phyloP scores from a whole-genome alignment of 2,888 invertebrate species.

The Cheilosia pagana region DNA sequence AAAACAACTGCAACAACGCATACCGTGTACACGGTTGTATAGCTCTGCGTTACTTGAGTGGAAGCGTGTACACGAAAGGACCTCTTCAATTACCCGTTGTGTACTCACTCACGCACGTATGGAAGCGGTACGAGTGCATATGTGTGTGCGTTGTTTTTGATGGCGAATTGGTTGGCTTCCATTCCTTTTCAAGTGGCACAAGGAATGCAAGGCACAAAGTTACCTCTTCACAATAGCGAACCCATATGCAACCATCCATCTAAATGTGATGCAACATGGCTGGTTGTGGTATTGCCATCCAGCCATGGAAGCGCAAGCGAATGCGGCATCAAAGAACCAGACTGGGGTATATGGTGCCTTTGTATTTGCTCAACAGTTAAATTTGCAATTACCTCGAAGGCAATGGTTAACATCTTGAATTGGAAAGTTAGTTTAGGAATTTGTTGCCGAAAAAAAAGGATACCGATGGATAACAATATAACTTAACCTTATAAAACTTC shows the following conservation, averaged over 20 bases:
- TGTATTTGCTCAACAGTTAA: neutral
- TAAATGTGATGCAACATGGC: conserved; percentile 64
- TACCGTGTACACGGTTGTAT: neutral
- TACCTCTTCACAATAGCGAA: conserved; percentile 11
- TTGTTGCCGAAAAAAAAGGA: too few relatives aligned
- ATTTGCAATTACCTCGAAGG: neutral
- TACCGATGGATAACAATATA: too few relatives aligned
- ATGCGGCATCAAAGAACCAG: neutral
- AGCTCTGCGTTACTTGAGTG: conserved; percentile 48
- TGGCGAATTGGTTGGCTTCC: conserved; percentile 63
- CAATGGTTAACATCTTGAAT: neutral
- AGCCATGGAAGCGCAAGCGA: neutral
- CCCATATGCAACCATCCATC: conserved; percentile 23
- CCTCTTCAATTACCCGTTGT: conserved; percentile 68
- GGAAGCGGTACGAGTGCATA: neutral
- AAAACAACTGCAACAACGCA: conserved; percentile 61
- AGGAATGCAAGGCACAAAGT: conserved; percentile 54
- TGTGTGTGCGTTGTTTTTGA: conserved; percentile 24
- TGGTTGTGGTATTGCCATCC: conserved; percentile 1
- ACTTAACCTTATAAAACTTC: too few relatives aligned
- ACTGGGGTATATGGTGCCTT: neutral
- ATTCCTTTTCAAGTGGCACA: conserved; percentile 51
- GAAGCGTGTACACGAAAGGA: conserved; percentile 67
- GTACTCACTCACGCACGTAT: conserved; percentile 57
- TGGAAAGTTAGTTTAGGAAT: neutral